These are phyloP conservation scores for Mirounga angustirostris DNA, from an alignment of 2,113 vertebrate species.

Conservation along the genomic window DNA sequence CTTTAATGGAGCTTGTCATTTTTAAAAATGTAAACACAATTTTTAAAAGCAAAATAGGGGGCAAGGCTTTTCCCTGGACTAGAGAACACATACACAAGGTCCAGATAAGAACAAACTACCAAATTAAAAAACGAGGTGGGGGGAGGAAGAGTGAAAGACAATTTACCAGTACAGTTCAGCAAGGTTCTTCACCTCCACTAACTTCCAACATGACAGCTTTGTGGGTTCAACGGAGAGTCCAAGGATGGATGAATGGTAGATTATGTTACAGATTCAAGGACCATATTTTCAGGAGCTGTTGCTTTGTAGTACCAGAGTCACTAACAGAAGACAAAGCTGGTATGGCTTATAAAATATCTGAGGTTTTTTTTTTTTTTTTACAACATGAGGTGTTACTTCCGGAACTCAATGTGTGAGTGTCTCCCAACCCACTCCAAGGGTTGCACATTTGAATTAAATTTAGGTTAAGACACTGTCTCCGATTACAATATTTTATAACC, in stretches of 20 bases:
- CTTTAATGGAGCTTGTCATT: neutral
- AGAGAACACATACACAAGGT: neutral
- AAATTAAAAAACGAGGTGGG: neutral
- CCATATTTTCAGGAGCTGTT: neutral
- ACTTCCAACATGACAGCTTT: neutral
- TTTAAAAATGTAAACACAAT: neutral
- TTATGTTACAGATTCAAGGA: neutral
- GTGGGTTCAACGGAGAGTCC: neutral
- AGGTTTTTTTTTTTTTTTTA: neutral
- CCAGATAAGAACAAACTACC: neutral
- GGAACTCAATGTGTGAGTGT: neutral
- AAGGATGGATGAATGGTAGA: neutral
- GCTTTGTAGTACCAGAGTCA: neutral
- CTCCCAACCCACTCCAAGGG: neutral
- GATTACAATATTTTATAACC: neutral
- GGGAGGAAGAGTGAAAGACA: neutral
- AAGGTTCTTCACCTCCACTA: neutral
- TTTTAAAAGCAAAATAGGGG: conserved; percentile 48
- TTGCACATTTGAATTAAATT: neutral
- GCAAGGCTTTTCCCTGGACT: neutral
- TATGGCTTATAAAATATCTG: neutral
- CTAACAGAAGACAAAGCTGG: neutral
- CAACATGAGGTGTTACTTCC: neutral
- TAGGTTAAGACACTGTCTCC: neutral
- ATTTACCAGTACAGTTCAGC: neutral